Evolutionary conservation across 2,888 invertebrate genomes (phyloP), one percentile per base, ranked within the genome.

Genomic region (Lathronympha strigana): DNA sequence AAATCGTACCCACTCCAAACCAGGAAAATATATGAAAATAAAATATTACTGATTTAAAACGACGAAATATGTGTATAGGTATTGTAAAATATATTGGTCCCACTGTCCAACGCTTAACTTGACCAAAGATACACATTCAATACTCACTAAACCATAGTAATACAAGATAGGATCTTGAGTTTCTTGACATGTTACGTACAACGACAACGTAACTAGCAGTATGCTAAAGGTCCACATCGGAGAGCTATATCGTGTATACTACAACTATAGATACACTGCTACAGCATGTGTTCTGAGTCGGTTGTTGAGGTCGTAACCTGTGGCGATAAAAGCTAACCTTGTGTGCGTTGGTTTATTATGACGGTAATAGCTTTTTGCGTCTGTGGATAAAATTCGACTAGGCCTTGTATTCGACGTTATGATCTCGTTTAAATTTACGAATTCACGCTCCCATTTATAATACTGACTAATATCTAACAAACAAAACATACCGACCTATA

Each of bases 71-170:
- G n/a, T n/a, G n/a, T n/a, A n/a, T n/a, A n/a, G n/a, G n/a, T n/a
- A n/a, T n/a, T n/a, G n/a, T n/a, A n/a, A n/a, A n/a, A n/a, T n/a
- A n/a, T n/a, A n/a, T n/a, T n/a, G n/a, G n/a, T n/a, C n/a, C n/a
- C n/a, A n/a, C n/a, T n/a, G n/a, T n/a, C n/a, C n/a, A n/a, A n/a
- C n/a, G 8, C 28, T 8, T 4, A 38, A n/a, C n/a, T 40, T 40
- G 1, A 40, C 15, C 9, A 11, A 23, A 23, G 4, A n/a, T 0
- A 45, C n/a, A n/a, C 45, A 43, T 19, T 38, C 31, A 47, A 33
- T 71, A 87, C 90, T 90, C 75, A 90, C 91, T 72, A 87, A 76
- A 28, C 88, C 90, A 76, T 90, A 90, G 71, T 91, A 91, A 72
- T 88, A 90, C 31, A 88, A 73, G 13, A 76, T 78, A 36, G 85